A percentile compares a stretch with the other conserved stretches of the same genome.
phyloP scores from a whole-genome alignment of 2,113 vertebrate species.

The Pycnonotus jocosus region DNA sequence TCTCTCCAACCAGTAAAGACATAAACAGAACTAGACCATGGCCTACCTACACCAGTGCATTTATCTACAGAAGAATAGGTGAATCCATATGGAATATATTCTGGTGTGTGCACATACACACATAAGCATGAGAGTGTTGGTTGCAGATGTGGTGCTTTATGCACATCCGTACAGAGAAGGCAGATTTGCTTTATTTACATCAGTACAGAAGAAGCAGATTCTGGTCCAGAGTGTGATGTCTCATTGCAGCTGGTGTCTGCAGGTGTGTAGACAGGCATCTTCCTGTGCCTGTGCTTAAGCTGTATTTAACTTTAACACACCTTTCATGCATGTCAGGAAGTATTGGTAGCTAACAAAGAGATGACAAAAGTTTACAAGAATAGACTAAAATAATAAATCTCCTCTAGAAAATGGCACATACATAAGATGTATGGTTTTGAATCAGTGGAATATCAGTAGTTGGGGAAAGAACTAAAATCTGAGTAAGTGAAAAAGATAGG shows the following conservation, averaged over 20 bases:
- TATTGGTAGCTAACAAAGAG: background rate
- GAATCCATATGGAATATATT: background rate
- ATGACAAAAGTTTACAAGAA: background rate
- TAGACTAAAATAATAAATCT: background rate
- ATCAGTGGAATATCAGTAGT: background rate
- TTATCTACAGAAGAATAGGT: background rate
- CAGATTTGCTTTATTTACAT: background rate
- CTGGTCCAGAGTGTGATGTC: background rate
- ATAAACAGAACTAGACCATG: background rate
- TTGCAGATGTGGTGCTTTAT: background rate
- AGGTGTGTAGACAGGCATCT: background rate
- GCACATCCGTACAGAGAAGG: background rate
- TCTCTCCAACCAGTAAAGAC: background rate
- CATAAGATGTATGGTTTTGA: background rate
- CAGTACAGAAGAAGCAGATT: background rate
- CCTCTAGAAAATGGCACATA: background rate
- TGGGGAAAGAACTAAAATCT: background rate
- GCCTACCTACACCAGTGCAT: rapidly evolving
- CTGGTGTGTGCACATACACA: background rate
- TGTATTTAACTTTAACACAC: background rate
- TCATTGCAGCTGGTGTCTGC: background rate
- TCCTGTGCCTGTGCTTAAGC: background rate
- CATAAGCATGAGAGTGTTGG: rapidly evolving
- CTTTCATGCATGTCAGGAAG: rapidly evolving
- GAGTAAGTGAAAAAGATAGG: background rate